phyloP scores from a whole-genome alignment of 1,140 invertebrate species.

The Drosophila pseudoananassae region DNA sequence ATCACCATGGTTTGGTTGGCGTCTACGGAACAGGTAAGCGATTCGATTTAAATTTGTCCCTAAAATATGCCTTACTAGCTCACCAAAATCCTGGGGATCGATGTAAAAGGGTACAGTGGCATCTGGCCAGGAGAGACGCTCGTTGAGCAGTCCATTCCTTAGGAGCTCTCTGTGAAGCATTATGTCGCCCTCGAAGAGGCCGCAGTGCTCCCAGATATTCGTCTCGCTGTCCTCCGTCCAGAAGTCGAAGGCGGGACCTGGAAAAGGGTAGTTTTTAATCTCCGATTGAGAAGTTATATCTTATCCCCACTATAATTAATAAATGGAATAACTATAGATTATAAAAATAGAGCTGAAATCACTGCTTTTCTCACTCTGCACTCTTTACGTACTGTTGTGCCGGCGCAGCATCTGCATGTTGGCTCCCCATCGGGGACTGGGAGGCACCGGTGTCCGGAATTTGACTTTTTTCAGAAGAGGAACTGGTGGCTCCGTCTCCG shows the following conservation, averaged over 20 bases:
- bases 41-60: background rate
- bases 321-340: too few species aligned
- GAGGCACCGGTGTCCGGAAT: constrained; percentile 39
- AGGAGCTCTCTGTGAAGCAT: constrained; percentile 84
- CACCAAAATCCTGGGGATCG: constrained; percentile 88
- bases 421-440: constrained; percentile 71
- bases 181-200: constrained; percentile 86
- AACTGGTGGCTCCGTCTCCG: background rate
- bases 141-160: constrained; percentile 87
- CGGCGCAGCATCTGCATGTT: constrained; percentile 78
- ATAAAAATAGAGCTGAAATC: too few species aligned
- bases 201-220: constrained; percentile 88
- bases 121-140: constrained; percentile 86
- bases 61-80: constrained; percentile 52
- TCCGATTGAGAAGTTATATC: too few species aligned
- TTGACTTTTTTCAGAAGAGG: constrained; percentile 1
- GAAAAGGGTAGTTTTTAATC: constrained; percentile 53
- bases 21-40: constrained; percentile 18
- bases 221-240: constrained; percentile 86
- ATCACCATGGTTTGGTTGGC: constrained; percentile 86
- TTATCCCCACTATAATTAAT: too few species aligned
- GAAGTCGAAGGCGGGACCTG: constrained; percentile 85
- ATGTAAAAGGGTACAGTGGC: constrained; percentile 88
- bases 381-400: constrained; percentile 69
- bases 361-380: too few species aligned